These are phyloP conservation scores for Synergus umbraculus DNA, from an alignment of 2,888 invertebrate species.

Conservation along the genomic window DNA sequence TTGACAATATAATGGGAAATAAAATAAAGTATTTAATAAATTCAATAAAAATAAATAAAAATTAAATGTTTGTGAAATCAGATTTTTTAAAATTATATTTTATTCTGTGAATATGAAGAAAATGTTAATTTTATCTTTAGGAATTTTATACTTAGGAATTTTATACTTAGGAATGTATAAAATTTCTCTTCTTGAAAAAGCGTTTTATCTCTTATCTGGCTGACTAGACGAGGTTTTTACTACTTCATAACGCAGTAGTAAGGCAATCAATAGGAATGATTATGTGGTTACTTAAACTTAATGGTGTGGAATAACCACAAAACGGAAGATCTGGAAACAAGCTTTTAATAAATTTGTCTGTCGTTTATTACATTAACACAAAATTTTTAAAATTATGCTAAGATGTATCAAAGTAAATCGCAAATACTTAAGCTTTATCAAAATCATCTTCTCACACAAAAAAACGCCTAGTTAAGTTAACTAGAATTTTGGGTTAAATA, in stretches of 20 bases:
- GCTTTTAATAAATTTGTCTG: background rate
- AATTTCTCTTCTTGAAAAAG: background rate
- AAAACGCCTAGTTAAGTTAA: no score
- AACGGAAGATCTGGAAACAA: background rate
- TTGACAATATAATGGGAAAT: background rate
- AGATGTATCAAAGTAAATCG: no score
- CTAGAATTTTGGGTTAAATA: no score
- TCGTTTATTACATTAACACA: no score
- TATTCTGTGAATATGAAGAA: background rate
- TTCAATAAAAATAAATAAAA: no score
- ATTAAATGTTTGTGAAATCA: no score
- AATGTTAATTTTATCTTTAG: background rate
- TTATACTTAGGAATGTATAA: background rate
- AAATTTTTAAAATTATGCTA: no score
- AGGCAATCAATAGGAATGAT: conserved; percentile 1
- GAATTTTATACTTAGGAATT: no score
- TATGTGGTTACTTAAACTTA: background rate
- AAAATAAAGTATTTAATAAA: background rate
- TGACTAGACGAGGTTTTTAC: conserved; percentile 22
- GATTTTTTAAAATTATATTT: no score
- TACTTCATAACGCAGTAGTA: conserved; percentile 28
- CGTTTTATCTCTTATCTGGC: background rate
- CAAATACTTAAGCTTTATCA: background rate
- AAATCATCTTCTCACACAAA: no score
- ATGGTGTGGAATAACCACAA: conserved; percentile 1